A percentile compares a stretch with the other conserved stretches of the same genome.
Evolutionary conservation across 2,113 vertebrate species (phyloP).

Genomic region (Ariopsis seemanni): DNA sequence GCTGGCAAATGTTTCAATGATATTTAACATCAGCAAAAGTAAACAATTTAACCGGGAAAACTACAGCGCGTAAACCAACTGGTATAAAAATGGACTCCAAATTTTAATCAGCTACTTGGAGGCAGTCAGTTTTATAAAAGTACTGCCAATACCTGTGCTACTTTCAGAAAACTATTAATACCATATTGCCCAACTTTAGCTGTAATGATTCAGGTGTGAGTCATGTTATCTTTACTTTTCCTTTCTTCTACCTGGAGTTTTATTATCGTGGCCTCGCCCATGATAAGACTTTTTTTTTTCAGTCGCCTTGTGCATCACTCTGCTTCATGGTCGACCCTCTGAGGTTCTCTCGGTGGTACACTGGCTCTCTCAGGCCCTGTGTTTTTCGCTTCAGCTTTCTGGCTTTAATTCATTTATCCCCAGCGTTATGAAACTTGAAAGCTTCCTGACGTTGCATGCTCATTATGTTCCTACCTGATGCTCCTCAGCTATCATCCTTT

Average conservation of each 20-base stretch:
- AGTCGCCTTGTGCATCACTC: background rate
- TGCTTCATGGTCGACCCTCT: background rate
- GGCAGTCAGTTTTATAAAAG: background rate
- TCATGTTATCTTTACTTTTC: background rate
- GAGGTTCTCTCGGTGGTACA: background rate
- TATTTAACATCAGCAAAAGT: background rate
- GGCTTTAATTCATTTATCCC: background rate
- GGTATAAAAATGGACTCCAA: background rate
- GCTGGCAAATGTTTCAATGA: background rate
- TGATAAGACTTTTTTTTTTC: background rate
- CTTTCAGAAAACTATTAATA: background rate
- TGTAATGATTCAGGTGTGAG: background rate
- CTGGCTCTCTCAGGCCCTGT: background rate
- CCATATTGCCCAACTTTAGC: background rate
- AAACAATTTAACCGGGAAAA: background rate
- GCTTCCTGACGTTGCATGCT: background rate
- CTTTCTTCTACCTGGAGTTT: background rate
- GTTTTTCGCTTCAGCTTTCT: background rate
- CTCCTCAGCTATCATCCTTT: slow-evolving; percentile 20
- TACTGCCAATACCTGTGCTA: background rate
- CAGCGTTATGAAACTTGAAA: background rate
- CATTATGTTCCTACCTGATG: background rate
- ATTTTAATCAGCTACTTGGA: background rate
- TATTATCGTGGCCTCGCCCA: background rate
- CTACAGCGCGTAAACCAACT: background rate